Base-by-base conservation (phyloP, 2,113 vertebrate genomes). In the Bungarus multicinctus region DNA sequence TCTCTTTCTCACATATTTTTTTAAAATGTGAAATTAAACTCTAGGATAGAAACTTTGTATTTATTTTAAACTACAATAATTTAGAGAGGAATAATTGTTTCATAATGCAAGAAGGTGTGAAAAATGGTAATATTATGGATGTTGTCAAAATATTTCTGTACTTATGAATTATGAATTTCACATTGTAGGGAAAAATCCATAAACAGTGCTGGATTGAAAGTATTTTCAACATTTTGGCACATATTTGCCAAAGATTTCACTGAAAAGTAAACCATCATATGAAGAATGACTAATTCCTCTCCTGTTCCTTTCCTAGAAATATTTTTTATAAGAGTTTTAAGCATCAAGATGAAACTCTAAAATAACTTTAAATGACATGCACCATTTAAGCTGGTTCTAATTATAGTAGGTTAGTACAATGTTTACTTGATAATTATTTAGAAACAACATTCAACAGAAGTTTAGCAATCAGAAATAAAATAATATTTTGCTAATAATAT, bases 11-110 rank as follows among this genome's bases (percentile, higher is more conserved):
- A 2, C 18, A 30, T 23, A 45, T 94, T 58, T 93, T 88, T 89
- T 93, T 95, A 95, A 95, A 95, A 95, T 94, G 52, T 91, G 92
- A 95, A 94, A 93, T 88, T 85, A 94, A 94, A 92, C 91, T 91
- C 94, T 94, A 94, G 94, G 30, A 92, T 89, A 43, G 94, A 94
- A 90, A 94, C 91, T 92, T 69, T 14, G 27, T 50, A 14, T 30
- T 90, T 25, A 93, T 96, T 92, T 96, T 96, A 91, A 96, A 96
- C 34, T 0, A 12, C 85, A 95, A 90, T 58, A 92, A 87, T 93
- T 96, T 85, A 92, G 91, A 91, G 74, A 91, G 34, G 94, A 94
- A 90, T 94, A 30, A 95, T 93, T 3, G 23, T 52, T 34, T 30
- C 57, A 86, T 53, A 55, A 90, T 30, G 86, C 87, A 95, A 96